phyloP scores from a whole-genome alignment of 1,140 invertebrate genomes.

The Dendroctonus ponderosae region DNA sequence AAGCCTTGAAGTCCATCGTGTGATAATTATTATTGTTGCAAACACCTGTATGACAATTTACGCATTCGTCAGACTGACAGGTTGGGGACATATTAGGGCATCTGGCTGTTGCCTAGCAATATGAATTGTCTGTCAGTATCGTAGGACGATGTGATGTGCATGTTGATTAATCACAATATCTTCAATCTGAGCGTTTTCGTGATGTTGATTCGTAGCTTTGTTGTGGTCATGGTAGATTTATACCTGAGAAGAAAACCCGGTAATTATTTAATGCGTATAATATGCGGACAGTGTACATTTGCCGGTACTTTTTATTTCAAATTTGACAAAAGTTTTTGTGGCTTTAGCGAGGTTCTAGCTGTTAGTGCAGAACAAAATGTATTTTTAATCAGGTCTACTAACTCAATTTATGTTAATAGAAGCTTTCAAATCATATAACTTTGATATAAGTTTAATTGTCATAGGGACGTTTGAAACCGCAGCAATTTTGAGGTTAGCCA shows the following conservation, averaged over 20 bases:
- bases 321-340: too few relatives aligned
- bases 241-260: slow-evolving; percentile 1
- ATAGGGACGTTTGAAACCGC: too few relatives aligned
- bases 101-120: slow-evolving; percentile 17
- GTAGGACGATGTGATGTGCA: neutral
- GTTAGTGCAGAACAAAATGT: too few relatives aligned
- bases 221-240: neutral
- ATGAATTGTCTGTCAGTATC: slow-evolving; percentile 11
- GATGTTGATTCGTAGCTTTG: neutral
- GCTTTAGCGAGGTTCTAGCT: too few relatives aligned
- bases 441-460: too few relatives aligned
- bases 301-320: too few relatives aligned
- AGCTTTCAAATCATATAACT: too few relatives aligned
- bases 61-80: slow-evolving; percentile 17
- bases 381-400: too few relatives aligned
- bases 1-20: slow-evolving; percentile 29
- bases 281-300: too few relatives aligned
- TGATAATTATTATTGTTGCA: slow-evolving; percentile 26
- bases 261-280: neutral
- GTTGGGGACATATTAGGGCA: slow-evolving; percentile 11
- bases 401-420: too few relatives aligned
- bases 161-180: slow-evolving; percentile 32
- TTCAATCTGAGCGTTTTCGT: neutral
- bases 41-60: slow-evolving; percentile 30
- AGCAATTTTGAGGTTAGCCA: too few relatives aligned